These are phyloP conservation scores for Cheilinus undulatus DNA, from an alignment of 2,113 vertebrate species.

Conservation along the genomic window DNA sequence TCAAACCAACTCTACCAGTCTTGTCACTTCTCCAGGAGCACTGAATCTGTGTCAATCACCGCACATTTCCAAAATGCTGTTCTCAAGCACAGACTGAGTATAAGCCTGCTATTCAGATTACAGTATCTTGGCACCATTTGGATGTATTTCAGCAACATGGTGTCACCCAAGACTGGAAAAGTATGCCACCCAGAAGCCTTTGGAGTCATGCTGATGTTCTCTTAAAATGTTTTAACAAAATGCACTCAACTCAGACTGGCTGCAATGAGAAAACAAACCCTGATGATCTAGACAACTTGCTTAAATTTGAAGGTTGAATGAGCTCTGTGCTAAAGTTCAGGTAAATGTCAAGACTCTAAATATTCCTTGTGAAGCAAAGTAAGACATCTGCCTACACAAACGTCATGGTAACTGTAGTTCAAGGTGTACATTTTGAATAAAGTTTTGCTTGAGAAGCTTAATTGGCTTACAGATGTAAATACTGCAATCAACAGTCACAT, in stretches of 20 bases:
- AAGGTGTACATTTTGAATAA: conserved; percentile 26
- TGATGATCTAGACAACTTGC: conserved; percentile 24
- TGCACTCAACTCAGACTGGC: conserved; percentile 14
- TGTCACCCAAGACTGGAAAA: conserved; percentile 17
- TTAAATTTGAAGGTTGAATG: conserved; percentile 41
- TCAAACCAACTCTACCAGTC: not conserved
- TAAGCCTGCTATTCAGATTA: conserved; percentile 30
- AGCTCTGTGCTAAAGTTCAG: conserved; percentile 23
- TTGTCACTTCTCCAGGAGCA: not conserved
- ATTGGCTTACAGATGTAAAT: not conserved
- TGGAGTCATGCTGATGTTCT: conserved; percentile 30
- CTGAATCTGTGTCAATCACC: not conserved
- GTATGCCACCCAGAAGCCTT: conserved; percentile 20
- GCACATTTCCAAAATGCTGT: not conserved
- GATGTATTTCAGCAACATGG: conserved; percentile 18
- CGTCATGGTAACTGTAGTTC: conserved; percentile 38
- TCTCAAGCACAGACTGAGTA: not conserved
- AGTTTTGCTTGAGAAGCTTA: conserved; percentile 21
- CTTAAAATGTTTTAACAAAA: conserved; percentile 31
- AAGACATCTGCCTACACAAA: conserved; percentile 34
- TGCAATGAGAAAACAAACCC: conserved; percentile 41
- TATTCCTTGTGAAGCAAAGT: conserved; percentile 24
- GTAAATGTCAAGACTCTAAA: conserved; percentile 48
- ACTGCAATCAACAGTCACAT: not conserved
- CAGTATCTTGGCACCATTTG: conserved; percentile 22